phyloP scores from a whole-genome alignment of 2,113 vertebrate genomes.

The Craseonycteris thonglongyai region DNA sequence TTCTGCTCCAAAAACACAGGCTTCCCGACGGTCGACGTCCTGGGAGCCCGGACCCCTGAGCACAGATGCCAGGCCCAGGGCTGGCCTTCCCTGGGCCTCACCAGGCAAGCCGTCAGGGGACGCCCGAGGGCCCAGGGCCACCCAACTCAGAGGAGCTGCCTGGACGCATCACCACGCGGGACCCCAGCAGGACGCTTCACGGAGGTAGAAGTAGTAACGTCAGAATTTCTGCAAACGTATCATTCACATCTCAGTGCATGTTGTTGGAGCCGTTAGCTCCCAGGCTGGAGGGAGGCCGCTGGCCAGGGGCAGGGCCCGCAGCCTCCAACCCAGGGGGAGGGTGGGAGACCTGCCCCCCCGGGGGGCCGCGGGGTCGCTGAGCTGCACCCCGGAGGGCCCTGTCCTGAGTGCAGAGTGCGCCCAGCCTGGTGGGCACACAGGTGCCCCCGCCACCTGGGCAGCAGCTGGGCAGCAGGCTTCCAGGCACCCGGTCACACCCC shows the following conservation, averaged over 20 bases:
- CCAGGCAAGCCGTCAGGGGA: not conserved
- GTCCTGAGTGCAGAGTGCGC: not conserved
- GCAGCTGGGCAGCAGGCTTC: not conserved
- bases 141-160: not conserved
- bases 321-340: not conserved
- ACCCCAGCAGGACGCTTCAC: not conserved
- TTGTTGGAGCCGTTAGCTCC: not conserved
- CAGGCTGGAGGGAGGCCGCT: not conserved
- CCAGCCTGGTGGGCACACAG: not conserved
- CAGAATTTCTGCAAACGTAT: not conserved
- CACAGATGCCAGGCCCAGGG: not conserved
- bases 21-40: not conserved
- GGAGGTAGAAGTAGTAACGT: constrained; percentile 49
- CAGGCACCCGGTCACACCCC: not conserved
- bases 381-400: not conserved
- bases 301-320: no score
- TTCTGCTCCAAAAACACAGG: not conserved
- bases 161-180: not conserved
- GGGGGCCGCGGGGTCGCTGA: not conserved
- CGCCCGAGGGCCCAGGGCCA: not conserved
- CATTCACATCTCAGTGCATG: not conserved
- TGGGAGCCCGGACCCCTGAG: not conserved
- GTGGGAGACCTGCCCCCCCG: not conserved
- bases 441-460: no score
- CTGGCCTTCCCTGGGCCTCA: not conserved